Percentiles rank a stretch among this genome's conserved stretches.
Conservation (phyloP, 2,888 invertebrate genomes). For the Ochropleura leucogaster region DNA sequence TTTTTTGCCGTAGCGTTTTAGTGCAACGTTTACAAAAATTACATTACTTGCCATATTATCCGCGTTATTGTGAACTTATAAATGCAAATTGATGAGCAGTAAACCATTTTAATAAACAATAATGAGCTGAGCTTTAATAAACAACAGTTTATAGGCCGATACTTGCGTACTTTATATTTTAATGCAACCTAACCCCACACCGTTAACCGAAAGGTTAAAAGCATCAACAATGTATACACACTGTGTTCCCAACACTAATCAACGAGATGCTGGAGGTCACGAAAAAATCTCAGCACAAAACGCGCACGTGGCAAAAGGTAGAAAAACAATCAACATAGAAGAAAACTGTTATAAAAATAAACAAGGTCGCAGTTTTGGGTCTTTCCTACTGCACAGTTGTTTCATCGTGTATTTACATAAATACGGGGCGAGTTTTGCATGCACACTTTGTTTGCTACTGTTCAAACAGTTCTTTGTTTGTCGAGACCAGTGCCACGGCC, state of each 20-base stretch:
- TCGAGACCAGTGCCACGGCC: constrained; percentile 70
- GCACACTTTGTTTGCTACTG: constrained; percentile 81
- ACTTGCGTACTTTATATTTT: constrained; percentile 14
- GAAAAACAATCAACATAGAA: constrained; percentile 77
- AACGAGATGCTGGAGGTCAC: constrained; percentile 31
- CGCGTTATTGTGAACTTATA: neutral
- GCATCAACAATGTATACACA: constrained; percentile 32
- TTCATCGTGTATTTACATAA: constrained; percentile 85
- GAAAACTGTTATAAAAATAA: constrained; percentile 81
- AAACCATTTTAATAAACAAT: neutral
- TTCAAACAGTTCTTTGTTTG: constrained; percentile 81
- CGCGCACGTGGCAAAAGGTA: constrained; percentile 67
- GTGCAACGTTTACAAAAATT: neutral
- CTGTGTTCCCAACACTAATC: constrained; percentile 44
- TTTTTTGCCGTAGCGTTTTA: constrained; percentile 10
- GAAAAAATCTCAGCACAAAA: constrained; percentile 38
- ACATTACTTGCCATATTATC: neutral
- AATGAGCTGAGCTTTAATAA: constrained; percentile 3
- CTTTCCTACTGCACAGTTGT: constrained; percentile 80
- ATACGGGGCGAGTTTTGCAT: constrained; percentile 79
- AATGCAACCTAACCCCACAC: constrained; percentile 15
- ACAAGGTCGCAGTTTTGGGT: constrained; percentile 79
- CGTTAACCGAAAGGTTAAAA: constrained; percentile 21
- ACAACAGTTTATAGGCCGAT: constrained; percentile 23
- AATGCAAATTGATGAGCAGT: constrained; percentile 2